These are phyloP conservation scores for Varanus komodoensis DNA, from an alignment of 2,113 vertebrate genomes.

Conservation along the genomic window DNA sequence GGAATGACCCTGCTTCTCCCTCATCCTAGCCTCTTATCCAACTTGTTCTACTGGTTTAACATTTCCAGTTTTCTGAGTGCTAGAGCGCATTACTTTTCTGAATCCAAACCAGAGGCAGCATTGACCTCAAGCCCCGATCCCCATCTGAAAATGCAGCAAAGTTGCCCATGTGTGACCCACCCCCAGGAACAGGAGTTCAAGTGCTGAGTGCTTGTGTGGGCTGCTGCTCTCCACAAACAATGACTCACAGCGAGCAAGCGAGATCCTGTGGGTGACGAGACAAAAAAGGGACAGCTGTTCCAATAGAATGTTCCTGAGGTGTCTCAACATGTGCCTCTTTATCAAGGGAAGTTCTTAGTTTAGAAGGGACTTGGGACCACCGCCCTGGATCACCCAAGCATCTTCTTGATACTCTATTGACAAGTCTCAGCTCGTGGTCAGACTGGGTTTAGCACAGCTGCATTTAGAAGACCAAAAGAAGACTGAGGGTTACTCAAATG, in stretches of 20 bases:
- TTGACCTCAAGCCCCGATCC: background rate
- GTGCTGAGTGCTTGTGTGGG: background rate
- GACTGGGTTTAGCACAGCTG: background rate
- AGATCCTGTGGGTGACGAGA: background rate
- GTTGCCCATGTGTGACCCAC: too few species aligned
- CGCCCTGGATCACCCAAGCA: background rate
- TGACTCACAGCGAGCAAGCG: background rate
- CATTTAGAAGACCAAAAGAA: background rate
- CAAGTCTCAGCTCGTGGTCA: background rate
- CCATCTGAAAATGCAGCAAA: background rate
- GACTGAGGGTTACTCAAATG: background rate
- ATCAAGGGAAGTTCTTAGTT: background rate
- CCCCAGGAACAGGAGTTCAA: background rate
- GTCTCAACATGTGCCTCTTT: background rate
- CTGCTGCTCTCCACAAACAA: background rate
- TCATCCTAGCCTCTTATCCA: too few species aligned
- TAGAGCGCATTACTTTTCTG: background rate
- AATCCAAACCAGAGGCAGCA: background rate
- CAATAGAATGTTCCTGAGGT: background rate
- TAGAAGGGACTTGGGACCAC: background rate
- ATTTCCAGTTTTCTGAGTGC: too few species aligned
- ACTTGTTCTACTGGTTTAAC: too few species aligned
- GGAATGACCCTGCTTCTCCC: too few species aligned
- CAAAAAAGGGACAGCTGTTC: background rate
- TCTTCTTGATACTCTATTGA: background rate